Evolutionary conservation across 2,888 invertebrate genomes (phyloP).

Genomic region (Cheilosia vernalis): DNA sequence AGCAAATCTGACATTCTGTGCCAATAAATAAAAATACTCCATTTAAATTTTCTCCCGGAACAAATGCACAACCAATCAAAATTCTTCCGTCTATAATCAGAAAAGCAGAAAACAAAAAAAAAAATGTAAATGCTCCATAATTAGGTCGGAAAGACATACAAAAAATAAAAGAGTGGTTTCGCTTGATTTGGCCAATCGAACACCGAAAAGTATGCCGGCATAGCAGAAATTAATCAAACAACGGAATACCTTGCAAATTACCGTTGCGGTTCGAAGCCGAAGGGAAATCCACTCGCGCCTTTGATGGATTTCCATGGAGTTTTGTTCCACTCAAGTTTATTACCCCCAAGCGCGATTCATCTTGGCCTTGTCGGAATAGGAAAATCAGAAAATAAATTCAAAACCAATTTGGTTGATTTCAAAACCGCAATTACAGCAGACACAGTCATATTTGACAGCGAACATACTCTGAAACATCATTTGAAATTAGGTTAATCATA

Average conservation of each 20-base stretch:
- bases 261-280: slow-evolving; percentile 59
- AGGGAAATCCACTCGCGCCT: slow-evolving; percentile 50
- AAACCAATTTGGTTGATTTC: too few species aligned
- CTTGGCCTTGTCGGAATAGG: slow-evolving; percentile 46
- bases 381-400: background rate
- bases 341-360: slow-evolving; percentile 31
- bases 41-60: slow-evolving; percentile 2
- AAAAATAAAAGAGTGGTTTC: slow-evolving; percentile 27
- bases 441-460: slow-evolving; percentile 32
- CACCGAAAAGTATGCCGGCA: slow-evolving; percentile 42
- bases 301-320: slow-evolving; percentile 39
- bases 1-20: background rate
- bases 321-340: slow-evolving; percentile 48
- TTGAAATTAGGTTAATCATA: slow-evolving; percentile 37
- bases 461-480: background rate
- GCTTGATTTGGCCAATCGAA: slow-evolving; percentile 53
- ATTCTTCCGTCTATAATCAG: slow-evolving; percentile 3
- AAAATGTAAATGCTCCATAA: slow-evolving; percentile 4
- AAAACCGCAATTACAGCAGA: slow-evolving; percentile 10
- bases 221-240: slow-evolving; percentile 19
- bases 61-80: slow-evolving; percentile 8
- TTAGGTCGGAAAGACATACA: slow-evolving; percentile 42
- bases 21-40: background rate
- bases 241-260: slow-evolving; percentile 53
- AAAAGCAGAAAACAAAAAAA: background rate